Percentiles rank a stretch among this genome's conserved stretches.
These are phyloP conservation scores for Syngnathus floridae DNA, from an alignment of 2,113 vertebrate genomes.

Conservation along the genomic window DNA sequence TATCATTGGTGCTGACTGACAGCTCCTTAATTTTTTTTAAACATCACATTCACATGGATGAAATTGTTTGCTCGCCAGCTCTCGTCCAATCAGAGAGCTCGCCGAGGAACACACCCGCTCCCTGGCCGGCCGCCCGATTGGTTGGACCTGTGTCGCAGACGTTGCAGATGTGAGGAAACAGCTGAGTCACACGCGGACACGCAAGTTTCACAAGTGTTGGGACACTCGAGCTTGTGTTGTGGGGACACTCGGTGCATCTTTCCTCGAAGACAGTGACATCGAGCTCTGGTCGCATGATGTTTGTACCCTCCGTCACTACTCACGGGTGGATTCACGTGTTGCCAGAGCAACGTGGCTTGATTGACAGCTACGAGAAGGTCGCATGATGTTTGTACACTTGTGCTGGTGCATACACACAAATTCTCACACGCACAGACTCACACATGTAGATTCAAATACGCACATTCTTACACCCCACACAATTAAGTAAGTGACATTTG, in stretches of 20 bases:
- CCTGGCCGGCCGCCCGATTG: background rate
- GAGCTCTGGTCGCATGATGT: background rate
- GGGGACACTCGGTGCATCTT: constrained; percentile 17
- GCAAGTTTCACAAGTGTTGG: constrained; percentile 48
- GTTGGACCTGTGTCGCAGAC: background rate
- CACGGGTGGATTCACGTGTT: background rate
- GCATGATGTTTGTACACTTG: background rate
- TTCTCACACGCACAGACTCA: background rate
- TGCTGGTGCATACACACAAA: background rate
- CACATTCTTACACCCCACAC: background rate
- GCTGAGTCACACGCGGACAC: background rate
- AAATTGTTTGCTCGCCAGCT: background rate
- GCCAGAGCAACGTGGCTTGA: background rate
- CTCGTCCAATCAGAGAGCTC: background rate
- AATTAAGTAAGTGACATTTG: background rate
- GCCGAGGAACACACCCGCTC: background rate
- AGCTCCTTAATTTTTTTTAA: background rate
- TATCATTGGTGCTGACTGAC: too few relatives aligned
- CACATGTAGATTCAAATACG: background rate
- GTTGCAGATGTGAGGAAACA: background rate
- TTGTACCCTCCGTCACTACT: background rate
- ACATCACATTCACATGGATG: background rate
- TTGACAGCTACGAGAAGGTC: background rate
- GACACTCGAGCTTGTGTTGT: constrained; percentile 38
- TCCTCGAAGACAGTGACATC: constrained; percentile 12